Conservation (phyloP, 2,888 invertebrate species). For the Nephrotoma flavescens region DNA sequence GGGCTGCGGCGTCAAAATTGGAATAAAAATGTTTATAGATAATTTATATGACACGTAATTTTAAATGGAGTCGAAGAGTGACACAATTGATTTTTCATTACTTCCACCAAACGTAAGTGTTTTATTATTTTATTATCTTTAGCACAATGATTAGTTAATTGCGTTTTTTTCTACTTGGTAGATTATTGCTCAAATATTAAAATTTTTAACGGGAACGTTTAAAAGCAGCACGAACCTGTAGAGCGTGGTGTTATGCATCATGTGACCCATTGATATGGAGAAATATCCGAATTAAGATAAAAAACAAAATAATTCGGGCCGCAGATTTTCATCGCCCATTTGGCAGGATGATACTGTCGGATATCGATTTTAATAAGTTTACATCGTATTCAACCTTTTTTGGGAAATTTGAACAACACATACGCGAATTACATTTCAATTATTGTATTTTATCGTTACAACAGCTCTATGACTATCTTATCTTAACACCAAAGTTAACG, state of each 20-base stretch:
- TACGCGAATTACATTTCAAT: not conserved
- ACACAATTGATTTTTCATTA: not conserved
- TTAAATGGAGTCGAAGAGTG: not conserved
- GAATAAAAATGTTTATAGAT: too few relatives aligned
- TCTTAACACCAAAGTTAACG: not conserved
- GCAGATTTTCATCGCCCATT: not conserved
- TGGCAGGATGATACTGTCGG: not conserved
- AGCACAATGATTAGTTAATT: too few relatives aligned
- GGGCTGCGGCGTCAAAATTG: too few relatives aligned
- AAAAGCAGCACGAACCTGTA: too few relatives aligned
- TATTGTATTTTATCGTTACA: not conserved
- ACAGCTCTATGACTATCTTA: not conserved
- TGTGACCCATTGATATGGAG: not conserved
- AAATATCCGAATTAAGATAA: not conserved
- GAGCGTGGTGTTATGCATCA: too few relatives aligned
- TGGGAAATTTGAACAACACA: not conserved
- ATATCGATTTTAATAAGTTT: not conserved
- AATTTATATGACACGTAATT: too few relatives aligned
- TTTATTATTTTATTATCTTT: not conserved
- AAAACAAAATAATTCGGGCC: not conserved
- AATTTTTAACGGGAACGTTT: too few relatives aligned
- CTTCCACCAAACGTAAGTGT: not conserved
- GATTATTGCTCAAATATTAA: too few relatives aligned
- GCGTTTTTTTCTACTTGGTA: too few relatives aligned
- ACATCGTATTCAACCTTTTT: not conserved